These are phyloP conservation scores for Hemiprocne comata DNA, from an alignment of 2,113 vertebrate species.

Conservation along the genomic window DNA sequence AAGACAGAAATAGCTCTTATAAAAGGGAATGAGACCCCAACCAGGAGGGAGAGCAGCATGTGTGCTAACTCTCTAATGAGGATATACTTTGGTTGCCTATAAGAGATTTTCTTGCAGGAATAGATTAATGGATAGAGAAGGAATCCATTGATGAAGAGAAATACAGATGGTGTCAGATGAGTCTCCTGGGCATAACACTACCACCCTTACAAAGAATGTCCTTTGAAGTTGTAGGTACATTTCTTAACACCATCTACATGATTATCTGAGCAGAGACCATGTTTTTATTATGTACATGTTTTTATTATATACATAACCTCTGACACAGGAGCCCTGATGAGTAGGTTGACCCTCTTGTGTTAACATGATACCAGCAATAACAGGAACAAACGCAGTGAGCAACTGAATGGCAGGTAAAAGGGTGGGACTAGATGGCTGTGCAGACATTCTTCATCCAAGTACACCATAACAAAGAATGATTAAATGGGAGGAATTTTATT, in stretches of 20 bases:
- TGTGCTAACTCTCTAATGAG: background rate
- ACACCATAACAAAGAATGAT: background rate
- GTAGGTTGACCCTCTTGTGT: accelerated
- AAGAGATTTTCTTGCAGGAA: background rate
- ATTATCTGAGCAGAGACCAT: background rate
- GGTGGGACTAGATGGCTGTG: background rate
- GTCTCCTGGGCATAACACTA: background rate
- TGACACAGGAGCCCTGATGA: background rate
- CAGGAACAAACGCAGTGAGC: background rate
- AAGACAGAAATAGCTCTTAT: background rate
- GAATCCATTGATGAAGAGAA: background rate
- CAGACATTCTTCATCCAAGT: background rate
- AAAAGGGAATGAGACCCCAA: background rate
- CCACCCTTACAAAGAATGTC: background rate
- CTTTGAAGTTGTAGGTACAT: background rate
- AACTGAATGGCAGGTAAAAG: background rate
- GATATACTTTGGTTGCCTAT: background rate
- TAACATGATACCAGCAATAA: background rate
- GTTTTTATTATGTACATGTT: background rate
- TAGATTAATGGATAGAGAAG: background rate
- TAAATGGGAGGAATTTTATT: background rate
- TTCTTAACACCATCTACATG: background rate
- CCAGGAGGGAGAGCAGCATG: background rate
- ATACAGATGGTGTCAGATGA: background rate
- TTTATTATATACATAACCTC: background rate